Percentiles rank a stretch among this genome's conserved stretches.
These are phyloP conservation scores for Sarcophilus harrisii DNA, from an alignment of 2,797 vertebrate genomes.

Conservation along the genomic window DNA sequence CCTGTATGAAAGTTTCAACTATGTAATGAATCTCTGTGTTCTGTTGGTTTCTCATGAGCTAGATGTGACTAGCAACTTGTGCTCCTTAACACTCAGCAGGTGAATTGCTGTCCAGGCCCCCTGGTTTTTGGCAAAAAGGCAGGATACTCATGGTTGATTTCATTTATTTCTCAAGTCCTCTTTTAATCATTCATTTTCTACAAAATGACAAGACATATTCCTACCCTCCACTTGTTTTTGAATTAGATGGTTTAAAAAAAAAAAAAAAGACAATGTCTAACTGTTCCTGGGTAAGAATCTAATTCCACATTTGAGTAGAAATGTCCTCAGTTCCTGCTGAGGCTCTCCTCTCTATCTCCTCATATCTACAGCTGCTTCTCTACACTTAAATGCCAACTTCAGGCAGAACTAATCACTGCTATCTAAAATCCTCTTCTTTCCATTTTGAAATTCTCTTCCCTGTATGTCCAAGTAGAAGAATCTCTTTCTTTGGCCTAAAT, in stretches of 20 bases:
- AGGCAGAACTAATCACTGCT: slow-evolving; percentile 12
- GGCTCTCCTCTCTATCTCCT: not conserved
- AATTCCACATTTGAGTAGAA: not conserved
- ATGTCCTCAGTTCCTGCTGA: not conserved
- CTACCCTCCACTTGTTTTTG: not conserved
- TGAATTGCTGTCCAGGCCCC: not conserved
- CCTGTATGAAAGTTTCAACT: not conserved
- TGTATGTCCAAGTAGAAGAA: not conserved
- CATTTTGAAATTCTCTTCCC: not conserved
- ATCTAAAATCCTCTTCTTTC: slow-evolving; percentile 8
- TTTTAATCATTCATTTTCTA: slow-evolving; percentile 6
- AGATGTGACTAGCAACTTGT: not conserved
- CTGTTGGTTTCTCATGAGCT: not conserved
- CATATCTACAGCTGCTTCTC: not conserved
- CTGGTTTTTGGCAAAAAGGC: not conserved
- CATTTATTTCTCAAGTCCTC: not conserved
- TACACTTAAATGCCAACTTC: not conserved
- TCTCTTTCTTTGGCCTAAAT: slow-evolving; percentile 13
- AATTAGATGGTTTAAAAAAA: not conserved
- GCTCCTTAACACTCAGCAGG: not conserved
- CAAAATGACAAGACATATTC: not conserved
- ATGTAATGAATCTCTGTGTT: not conserved
- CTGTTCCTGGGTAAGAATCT: not conserved
- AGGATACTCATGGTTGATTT: not conserved
- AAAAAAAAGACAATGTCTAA: not conserved